Evolutionary conservation across 2,797 vertebrate species (phyloP).

Genomic region (Tokudaia muenninki): DNA sequence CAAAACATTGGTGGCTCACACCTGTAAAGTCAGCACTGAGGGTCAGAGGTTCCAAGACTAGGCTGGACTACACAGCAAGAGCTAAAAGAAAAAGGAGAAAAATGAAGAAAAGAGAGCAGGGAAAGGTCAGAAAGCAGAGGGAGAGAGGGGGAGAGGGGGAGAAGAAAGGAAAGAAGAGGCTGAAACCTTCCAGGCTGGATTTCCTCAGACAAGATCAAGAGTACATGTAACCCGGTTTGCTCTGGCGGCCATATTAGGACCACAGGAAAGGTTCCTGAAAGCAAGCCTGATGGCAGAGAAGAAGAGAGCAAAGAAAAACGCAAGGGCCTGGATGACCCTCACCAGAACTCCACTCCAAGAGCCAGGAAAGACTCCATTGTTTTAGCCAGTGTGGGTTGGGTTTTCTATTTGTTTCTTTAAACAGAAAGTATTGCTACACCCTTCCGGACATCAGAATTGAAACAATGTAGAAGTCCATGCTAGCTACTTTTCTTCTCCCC

Average conservation of each 20-base stretch:
- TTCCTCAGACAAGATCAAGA: conserved; percentile 17
- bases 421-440: conserved; percentile 37
- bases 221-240: background rate
- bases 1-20: background rate
- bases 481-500: conserved; percentile 30
- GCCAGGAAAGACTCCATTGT: conserved; percentile 62
- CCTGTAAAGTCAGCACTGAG: background rate
- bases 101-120: background rate
- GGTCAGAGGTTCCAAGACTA: background rate
- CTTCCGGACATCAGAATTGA: conserved; percentile 50
- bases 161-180: background rate
- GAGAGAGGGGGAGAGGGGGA: too few relatives aligned
- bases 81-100: background rate
- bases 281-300: conserved; percentile 6
- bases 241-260: conserved; percentile 6
- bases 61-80: background rate
- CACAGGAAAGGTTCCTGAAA: conserved; percentile 19
- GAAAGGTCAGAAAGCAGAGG: background rate
- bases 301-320: conserved; percentile 21
- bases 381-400: background rate
- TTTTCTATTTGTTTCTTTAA: conserved; percentile 54
- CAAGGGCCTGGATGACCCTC: conserved; percentile 54
- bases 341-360: background rate
- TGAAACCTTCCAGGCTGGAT: conserved; percentile 42
- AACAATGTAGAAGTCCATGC: background rate